These are phyloP conservation scores for Gyrodactylus salaris DNA, from an alignment of 1,140 invertebrate species.

Conservation along the genomic window DNA sequence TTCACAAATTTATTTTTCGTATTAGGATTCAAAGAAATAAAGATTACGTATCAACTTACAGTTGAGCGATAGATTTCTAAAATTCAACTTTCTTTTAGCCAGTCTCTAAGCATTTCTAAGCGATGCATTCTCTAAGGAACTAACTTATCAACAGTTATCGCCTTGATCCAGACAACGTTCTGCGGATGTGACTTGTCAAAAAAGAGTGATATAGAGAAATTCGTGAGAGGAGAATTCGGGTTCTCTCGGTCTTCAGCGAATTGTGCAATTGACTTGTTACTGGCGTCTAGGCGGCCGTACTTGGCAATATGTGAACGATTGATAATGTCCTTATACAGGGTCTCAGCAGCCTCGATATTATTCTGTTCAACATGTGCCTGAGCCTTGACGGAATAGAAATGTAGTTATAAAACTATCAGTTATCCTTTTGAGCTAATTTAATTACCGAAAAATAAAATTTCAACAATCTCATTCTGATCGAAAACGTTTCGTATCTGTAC, in stretches of 20 bases:
- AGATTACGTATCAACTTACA: not conserved
- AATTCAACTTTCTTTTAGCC: not conserved
- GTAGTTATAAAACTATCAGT: too few species aligned
- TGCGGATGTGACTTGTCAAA: not conserved
- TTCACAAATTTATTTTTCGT: not conserved
- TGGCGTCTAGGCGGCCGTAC: constrained; percentile 54
- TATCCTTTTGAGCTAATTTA: too few species aligned
- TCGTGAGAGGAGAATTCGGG: not conserved
- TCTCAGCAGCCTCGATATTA: constrained; percentile 91
- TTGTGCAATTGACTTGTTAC: constrained; percentile 8
- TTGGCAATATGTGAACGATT: constrained; percentile 82
- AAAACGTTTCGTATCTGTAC: too few species aligned
- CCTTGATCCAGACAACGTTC: not conserved
- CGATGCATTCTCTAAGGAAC: too few species aligned
- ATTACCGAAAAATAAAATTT: too few species aligned
- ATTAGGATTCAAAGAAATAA: not conserved
- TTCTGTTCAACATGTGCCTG: constrained; percentile 92
- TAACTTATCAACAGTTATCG: not conserved
- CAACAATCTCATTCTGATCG: too few species aligned
- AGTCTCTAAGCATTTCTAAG: too few species aligned
- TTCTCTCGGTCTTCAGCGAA: constrained; percentile 2
- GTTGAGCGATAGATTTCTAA: not conserved
- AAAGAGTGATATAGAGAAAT: not conserved
- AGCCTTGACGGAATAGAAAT: too few species aligned
- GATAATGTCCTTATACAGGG: constrained; percentile 78